These are phyloP conservation scores for Aviceda subcristata DNA, from an alignment of 2,113 vertebrate genomes.

Conservation along the genomic window DNA sequence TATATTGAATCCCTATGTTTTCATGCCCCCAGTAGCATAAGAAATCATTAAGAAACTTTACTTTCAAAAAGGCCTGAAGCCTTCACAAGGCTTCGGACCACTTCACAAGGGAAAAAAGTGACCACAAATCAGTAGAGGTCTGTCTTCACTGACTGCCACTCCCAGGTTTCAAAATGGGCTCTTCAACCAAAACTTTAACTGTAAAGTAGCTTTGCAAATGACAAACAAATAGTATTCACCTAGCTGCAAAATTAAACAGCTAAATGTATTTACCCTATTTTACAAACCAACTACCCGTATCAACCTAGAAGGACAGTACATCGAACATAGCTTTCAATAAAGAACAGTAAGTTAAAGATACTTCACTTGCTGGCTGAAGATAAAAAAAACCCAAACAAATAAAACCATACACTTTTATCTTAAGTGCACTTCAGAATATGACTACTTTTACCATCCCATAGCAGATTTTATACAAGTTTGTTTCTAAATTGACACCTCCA, in stretches of 20 bases:
- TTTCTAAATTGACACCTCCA: conserved; percentile 35
- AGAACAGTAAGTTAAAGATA: neutral
- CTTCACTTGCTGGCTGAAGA: neutral
- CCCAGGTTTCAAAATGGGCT: neutral
- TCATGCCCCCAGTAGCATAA: neutral
- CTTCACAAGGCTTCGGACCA: no score
- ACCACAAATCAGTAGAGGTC: neutral
- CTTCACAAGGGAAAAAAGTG: neutral
- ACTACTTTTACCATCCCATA: neutral
- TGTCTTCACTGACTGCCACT: neutral
- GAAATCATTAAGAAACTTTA: neutral
- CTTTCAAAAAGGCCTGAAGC: neutral
- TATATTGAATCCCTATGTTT: neutral
- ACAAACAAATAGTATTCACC: neutral
- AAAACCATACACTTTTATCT: neutral
- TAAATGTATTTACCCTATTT: neutral
- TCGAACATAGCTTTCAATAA: neutral
- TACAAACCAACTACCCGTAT: neutral
- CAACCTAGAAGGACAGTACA: neutral
- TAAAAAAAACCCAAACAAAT: neutral
- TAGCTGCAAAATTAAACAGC: neutral
- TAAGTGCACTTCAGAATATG: neutral
- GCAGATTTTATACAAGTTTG: neutral
- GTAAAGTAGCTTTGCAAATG: neutral
- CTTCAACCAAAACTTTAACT: neutral